Conservation (phyloP, 1,140 invertebrate genomes). For the Gryon sp. region DNA sequence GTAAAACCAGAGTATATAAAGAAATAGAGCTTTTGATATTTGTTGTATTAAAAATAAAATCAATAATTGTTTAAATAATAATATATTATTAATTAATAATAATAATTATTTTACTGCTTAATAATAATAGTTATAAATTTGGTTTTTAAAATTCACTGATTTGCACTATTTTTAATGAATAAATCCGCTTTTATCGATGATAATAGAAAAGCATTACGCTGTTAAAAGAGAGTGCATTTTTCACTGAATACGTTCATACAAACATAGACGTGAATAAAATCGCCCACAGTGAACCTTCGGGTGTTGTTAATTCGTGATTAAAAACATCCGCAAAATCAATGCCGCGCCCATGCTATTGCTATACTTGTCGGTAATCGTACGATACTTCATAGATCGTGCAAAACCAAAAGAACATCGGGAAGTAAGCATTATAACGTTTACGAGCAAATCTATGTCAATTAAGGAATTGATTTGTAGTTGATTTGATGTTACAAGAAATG, state of each 20-base stretch:
- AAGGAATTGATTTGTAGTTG: background rate
- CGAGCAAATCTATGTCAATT: conserved; percentile 7
- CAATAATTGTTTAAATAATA: no score
- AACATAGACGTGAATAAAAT: conserved; percentile 34
- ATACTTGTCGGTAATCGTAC: conserved; percentile 47
- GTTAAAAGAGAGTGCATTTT: conserved; percentile 12
- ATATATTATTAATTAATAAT: no score
- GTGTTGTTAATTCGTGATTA: conserved; percentile 66
- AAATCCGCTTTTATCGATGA: no score
- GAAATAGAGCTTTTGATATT: no score
- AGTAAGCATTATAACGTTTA: conserved; percentile 10
- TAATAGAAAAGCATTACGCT: no score
- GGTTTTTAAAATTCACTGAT: no score
- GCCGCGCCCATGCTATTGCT: conserved; percentile 60
- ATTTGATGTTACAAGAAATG: background rate
- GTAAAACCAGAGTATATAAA: no score
- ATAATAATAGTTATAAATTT: no score
- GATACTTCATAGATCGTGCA: conserved; percentile 51
- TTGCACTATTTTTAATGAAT: no score
- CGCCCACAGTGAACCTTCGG: conserved; percentile 46
- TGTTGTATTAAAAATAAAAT: no score
- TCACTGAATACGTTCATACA: conserved; percentile 14
- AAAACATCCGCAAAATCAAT: conserved; percentile 62
- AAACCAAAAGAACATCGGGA: conserved; percentile 27
- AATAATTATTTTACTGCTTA: no score